Evolutionary conservation across 30 jellyfish, hydroid and myxozoan genomes (phyloP).

Genomic region (Mastigias papua): DNA sequence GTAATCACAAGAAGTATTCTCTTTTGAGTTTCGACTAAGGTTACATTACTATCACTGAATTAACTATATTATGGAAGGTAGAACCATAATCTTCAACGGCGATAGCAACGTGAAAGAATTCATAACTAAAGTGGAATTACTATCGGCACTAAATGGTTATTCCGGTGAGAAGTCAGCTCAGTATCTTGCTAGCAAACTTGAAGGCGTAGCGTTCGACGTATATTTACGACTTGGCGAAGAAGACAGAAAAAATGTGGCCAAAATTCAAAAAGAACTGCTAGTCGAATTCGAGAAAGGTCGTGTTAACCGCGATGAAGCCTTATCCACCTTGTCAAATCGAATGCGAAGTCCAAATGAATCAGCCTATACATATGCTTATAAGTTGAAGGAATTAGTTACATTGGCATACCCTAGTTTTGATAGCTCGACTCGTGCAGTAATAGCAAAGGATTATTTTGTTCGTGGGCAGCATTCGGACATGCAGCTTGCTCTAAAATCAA

Average conservation of each 20-base stretch:
- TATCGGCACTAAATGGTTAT: neutral
- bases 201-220: constrained; percentile 36
- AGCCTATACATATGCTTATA: constrained; percentile 52
- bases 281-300: constrained; percentile 2
- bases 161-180: neutral
- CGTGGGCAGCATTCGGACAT: constrained; percentile 51
- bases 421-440: neutral
- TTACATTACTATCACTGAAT: constrained; percentile 2
- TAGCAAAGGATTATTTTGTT: constrained; percentile 35
- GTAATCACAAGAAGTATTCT: neutral
- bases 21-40: neutral
- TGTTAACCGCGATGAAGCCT: constrained; percentile 19
- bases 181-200: constrained; percentile 8
- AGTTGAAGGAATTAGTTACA: constrained; percentile 44
- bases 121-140: neutral
- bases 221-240: neutral
- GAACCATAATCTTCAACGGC: neutral
- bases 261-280: neutral
- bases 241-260: neutral
- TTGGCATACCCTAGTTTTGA: constrained; percentile 43
- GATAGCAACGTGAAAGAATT: neutral
- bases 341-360: constrained; percentile 29
- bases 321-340: neutral
- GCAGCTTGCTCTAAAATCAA: constrained; percentile 56
- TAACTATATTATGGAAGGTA: neutral